Base-by-base conservation (phyloP, 92 coral and sea anemone genomes). In the Diadumene lineata region DNA sequence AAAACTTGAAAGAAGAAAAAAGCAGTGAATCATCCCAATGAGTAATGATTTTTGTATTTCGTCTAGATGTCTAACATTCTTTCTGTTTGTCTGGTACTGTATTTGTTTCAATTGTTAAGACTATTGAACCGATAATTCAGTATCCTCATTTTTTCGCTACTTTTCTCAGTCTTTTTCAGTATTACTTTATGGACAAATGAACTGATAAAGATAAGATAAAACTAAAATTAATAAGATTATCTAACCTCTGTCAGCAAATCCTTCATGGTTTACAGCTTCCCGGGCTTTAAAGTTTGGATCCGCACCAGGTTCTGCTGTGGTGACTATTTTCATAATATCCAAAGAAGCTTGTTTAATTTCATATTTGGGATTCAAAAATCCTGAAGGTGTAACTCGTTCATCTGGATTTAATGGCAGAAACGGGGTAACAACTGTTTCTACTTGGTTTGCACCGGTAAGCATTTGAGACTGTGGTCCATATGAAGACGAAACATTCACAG, bases 1-100 rank as follows among this genome's bases (percentile, higher is more conserved):
- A 89, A 87, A 32, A 89, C 93, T 89, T 43, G 17, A 73, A 43
- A 6, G 13, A 68, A 22, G 22, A 34, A 24, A 22, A 17, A 2
- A 55, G 75, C 34, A n/a, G 24, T 15, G 4, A 53, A 15, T 53
- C 18, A 53, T 15, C 10, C 18, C 4, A 3, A 53, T 23, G 10
- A 21, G 60, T 13, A 53, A 13, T 15, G 19, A 53, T 21, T 4
- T n/a, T 53, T 21, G 24, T 53, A 9, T 23, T 15, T 53, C n/a
- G 10, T 53, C 60, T 53, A 23, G n/a, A 4, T 21, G 24, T 23
- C 60, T 21, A 16, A 2, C 25, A 3, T 4, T 23, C 60, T 53
- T 4, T 16, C 21, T 21, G 60, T 4, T 23, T 38, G 48, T 13
- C 48, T 38, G 48, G n/a, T n/a, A n/a, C n/a, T n/a, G n/a, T n/a